Percentiles rank a stretch among this genome's conserved stretches.
phyloP scores from a whole-genome alignment of 64 coral and sea anemone species.

The Orbicella faveolata region DNA sequence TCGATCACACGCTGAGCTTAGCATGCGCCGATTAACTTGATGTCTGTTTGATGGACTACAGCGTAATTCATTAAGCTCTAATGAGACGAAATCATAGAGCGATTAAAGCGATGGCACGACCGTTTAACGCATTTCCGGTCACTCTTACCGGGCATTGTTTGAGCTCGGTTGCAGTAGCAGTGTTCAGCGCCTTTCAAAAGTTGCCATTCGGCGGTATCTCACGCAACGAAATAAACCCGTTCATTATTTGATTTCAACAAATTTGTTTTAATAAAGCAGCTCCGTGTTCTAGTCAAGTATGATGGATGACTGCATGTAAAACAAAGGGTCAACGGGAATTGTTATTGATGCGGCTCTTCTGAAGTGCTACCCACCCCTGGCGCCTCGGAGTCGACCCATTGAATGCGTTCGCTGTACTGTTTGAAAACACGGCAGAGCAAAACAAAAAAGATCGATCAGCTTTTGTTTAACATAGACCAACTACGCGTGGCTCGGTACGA shows the following conservation, averaged over 20 bases:
- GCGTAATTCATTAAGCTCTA: constrained; percentile 29
- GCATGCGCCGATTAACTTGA: background rate
- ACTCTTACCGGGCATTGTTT: background rate
- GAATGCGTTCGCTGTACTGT: background rate
- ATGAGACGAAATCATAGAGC: constrained; percentile 21
- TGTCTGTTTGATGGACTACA: constrained; percentile 25
- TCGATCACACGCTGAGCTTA: background rate
- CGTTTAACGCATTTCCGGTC: constrained; percentile 36
- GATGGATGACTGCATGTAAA: constrained; percentile 16
- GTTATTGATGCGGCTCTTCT: background rate
- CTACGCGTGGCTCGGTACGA: background rate
- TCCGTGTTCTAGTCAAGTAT: background rate
- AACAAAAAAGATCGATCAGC: constrained; percentile 10
- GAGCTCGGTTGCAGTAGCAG: background rate
- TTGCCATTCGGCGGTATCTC: background rate
- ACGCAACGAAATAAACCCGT: background rate
- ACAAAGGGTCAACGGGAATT: constrained; percentile 15
- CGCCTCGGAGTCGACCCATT: background rate
- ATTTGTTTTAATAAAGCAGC: constrained; percentile 11
- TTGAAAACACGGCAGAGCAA: constrained; percentile 19
- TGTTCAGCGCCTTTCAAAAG: background rate
- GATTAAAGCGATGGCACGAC: background rate
- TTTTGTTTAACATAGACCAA: background rate
- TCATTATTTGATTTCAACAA: background rate
- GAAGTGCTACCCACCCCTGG: background rate